A percentile compares a stretch with the other conserved stretches of the same genome.
Conservation (phyloP, 2,113 vertebrate species). For the Gymnobelideus leadbeateri region DNA sequence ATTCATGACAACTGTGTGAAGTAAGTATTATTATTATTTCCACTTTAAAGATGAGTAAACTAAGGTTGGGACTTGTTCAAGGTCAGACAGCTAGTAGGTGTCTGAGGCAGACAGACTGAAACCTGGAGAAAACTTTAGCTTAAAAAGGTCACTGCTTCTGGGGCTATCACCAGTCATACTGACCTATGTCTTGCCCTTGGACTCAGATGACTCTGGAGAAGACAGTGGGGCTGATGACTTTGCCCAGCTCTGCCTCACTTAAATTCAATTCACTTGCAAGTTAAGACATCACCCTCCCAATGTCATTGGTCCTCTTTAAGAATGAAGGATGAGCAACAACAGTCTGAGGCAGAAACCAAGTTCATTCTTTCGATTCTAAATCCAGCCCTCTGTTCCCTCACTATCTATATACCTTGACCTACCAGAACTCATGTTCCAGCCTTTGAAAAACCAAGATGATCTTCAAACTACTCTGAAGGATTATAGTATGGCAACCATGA, state of each 20-base stretch:
- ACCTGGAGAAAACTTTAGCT: too few species aligned
- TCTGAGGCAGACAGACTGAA: background rate
- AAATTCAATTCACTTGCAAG: too few species aligned
- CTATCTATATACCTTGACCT: background rate
- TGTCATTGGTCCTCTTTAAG: too few species aligned
- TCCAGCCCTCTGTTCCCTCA: background rate
- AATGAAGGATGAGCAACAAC: too few species aligned
- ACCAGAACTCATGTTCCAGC: background rate
- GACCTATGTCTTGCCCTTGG: too few species aligned
- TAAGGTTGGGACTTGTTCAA: background rate
- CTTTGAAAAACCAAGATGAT: background rate
- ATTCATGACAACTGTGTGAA: background rate
- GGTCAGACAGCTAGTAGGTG: background rate
- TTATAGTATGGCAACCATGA: background rate
- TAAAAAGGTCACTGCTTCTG: too few species aligned
- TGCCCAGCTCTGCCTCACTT: too few species aligned
- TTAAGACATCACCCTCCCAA: too few species aligned
- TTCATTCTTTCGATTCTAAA: background rate
- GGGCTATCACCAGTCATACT: too few species aligned
- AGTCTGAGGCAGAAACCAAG: background rate
- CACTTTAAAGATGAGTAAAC: background rate
- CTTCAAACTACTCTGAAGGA: background rate
- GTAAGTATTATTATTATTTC: background rate
- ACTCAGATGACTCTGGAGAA: too few species aligned
- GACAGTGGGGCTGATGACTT: too few species aligned